Evolutionary conservation across 1,140 invertebrate genomes (phyloP), one percentile per base, ranked within the genome.

Genomic region (Dendroctonus valens): DNA sequence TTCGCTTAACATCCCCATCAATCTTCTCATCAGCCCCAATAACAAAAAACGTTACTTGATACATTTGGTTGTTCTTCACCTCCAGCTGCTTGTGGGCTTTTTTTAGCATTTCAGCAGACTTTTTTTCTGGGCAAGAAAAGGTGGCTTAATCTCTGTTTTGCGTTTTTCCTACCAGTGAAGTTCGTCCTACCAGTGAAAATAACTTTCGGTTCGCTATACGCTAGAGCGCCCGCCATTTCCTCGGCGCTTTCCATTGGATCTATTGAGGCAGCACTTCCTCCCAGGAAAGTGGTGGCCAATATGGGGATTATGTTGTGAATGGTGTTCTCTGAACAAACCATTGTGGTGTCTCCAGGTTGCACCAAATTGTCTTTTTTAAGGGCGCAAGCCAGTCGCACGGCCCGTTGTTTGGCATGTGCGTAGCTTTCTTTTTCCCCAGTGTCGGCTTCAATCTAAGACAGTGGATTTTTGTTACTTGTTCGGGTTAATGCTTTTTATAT

Each of bases 381-480:
- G 6, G 68, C 59, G n/a, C 69, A 53, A 0, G 79, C 79, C 59
- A 78, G 73, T 57, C 73, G 64, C 8, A 79, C 67, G 12, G 72
- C 74, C 11, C 76, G 72, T 3, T 60, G 61, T 38, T 77, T 59
- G 2, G 72, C 73, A 4, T 77, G 73, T 41, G 57, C 63, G 67
- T 72, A 75, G 1, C 77, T 79, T 52, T 80, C 79, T 12, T 51
- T 69, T 60, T 76, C 67, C 9, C 74, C 78, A 37, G 77, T 80
- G n/a, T 69, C 69, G 12, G 75, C 77, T 66, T 80, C 79, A 42
- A 80, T 80, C 80, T 81, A 52, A 6, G 15, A 40, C 7, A 39
- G 38, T 9, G 12, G 39, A 11, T 11, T 46, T 11, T 1, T 46
- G 9, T 46, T 46, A 40, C 37, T 40, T 7, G 40, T 2, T 44